Evolutionary conservation across 2,888 invertebrate species (phyloP).

Genomic region (Temnothorax rugatulus): DNA sequence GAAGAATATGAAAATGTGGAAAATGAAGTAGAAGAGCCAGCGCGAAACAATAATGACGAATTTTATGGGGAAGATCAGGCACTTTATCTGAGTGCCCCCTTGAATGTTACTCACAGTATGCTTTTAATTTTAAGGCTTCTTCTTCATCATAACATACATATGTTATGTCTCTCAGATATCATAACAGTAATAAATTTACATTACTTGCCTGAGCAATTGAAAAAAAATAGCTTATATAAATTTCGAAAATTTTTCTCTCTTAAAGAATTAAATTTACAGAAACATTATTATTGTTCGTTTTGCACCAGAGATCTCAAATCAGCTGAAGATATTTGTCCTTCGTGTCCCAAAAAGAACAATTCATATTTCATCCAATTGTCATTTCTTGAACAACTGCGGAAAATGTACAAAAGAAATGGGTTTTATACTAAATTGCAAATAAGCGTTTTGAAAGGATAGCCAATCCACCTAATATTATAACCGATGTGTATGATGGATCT

Average conservation of each 20-base stretch:
- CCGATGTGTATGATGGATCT: slow-evolving; percentile 17
- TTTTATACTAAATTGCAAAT: slow-evolving; percentile 16
- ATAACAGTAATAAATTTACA: slow-evolving; percentile 12
- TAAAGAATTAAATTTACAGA: neutral
- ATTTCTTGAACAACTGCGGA: neutral
- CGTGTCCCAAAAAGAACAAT: neutral
- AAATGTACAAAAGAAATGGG: slow-evolving; percentile 9
- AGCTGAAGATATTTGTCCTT: slow-evolving; percentile 16
- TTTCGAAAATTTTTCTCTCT: slow-evolving; percentile 11
- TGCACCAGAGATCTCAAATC: slow-evolving; percentile 2
- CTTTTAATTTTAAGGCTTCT: slow-evolving; percentile 16
- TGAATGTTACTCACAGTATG: slow-evolving; percentile 1
- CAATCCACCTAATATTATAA: neutral
- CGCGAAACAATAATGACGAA: slow-evolving; percentile 3
- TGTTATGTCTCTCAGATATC: slow-evolving; percentile 7
- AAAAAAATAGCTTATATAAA: slow-evolving; percentile 26
- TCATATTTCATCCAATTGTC: slow-evolving; percentile 4
- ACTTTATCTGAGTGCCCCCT: slow-evolving; percentile 3
- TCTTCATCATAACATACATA: slow-evolving; percentile 8
- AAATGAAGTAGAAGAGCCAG: neutral
- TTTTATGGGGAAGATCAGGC: neutral
- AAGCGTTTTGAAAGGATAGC: slow-evolving; percentile 11
- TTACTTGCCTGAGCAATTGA: neutral
- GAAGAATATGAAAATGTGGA: neutral
- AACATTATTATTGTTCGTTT: slow-evolving; percentile 25